Evolutionary conservation across 2,888 invertebrate genomes (phyloP), one percentile per base, ranked within the genome.

Genomic region (Plusia festucae): DNA sequence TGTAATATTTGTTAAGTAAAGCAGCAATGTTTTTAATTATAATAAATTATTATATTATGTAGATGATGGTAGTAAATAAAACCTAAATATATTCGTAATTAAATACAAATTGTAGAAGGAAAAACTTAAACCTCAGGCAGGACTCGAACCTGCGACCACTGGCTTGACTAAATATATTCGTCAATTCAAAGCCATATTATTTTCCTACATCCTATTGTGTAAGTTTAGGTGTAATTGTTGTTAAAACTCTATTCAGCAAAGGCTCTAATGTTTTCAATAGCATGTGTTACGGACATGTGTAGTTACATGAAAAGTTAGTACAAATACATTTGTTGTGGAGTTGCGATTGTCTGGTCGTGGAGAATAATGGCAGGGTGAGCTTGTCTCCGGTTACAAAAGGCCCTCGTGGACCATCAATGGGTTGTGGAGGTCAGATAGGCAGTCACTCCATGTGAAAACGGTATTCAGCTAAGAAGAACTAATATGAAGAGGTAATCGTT

Each of bases 381-480:
- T 49, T 20, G 64, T 56, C 55, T 56, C 52, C 30, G 13, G 55
- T 59, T 63, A 46, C 59, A 68, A 68, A 68, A 27, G 59, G 30
- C 16, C 46, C 40, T 44, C 20, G 27, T 9, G 34, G 13, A 40
- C 18, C 18, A 44, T 54, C 62, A 52, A 27, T n/a, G n/a, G n/a
- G n/a, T n/a, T n/a, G n/a, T n/a, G n/a, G n/a, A n/a, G n/a, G n/a
- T n/a, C n/a, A n/a, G n/a, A n/a, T n/a, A n/a, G n/a, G n/a, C n/a
- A n/a, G n/a, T n/a, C n/a, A n/a, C n/a, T n/a, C n/a, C n/a, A n/a
- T n/a, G n/a, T n/a, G n/a, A n/a, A n/a, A n/a, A n/a, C n/a, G n/a
- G n/a, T n/a, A n/a, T n/a, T 30, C n/a, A 40, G 15, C 15, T n/a
- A 40, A n/a, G n/a, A n/a, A n/a, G n/a, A n/a, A 30, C 6, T 8